Evolutionary conservation across 1,140 invertebrate species (phyloP), one percentile per base, ranked within the genome.

Genomic region (Antheraea mylitta): DNA sequence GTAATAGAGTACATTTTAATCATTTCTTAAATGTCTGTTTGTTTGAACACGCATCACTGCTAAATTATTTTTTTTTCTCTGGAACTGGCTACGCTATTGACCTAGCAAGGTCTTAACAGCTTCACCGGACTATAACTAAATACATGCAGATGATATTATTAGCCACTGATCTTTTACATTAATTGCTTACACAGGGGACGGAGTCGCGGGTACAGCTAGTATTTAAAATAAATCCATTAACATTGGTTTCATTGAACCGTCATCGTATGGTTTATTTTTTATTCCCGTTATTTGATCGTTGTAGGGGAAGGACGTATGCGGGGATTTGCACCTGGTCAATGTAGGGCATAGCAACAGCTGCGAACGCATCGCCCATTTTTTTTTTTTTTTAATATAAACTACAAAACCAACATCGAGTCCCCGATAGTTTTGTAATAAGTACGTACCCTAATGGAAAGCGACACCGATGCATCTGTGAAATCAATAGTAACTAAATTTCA

Each of bases 301-400:
- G n/a, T 65, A 45, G 6, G 18, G 37, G 59, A 62, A 58, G 66
- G 66, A 30, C 63, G 45, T 18, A 30, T 38, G 45, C 18, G 19
- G 65, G 64, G 69, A 36, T 45, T 58, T 69, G 58, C 74, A 79
- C 74, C 77, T 76, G 75, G 77, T 71, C 45, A 48, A 64, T 67
- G 61, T 58, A 13, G 66, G 42, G 19, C 65, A 66, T 18, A 69
- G 58, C 70, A 69, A 68, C 77, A 78, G 77, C 74, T 78, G 77
- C 71, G 63, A 63, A 53, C 68, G 68, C 30, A n/a, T 65, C 45
- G 45, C 63, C 68, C 63, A 53, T 53, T 53, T 11, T 53, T 18
- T 53, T 58, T 36, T 59, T 73, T 72, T 67, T 64, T 58, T n/a
- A n/a, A 48, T 37, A 42, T 66, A 53, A 53, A 53, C 45, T 53